phyloP scores from a whole-genome alignment of 2,797 vertebrate species.

The Macropodus opercularis region DNA sequence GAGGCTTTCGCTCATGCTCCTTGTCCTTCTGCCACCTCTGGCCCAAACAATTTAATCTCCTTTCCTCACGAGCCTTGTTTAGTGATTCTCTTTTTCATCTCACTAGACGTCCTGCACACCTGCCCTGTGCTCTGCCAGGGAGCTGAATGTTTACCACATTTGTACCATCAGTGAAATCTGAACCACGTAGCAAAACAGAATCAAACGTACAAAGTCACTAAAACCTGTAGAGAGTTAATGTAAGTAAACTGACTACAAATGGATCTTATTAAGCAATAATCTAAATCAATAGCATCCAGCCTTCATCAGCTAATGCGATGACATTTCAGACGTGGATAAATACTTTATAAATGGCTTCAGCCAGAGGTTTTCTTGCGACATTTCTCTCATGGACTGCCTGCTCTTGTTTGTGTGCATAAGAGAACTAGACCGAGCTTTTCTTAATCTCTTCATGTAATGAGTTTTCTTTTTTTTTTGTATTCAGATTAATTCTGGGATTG shows the following conservation, averaged over 20 bases:
- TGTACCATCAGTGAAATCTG: neutral
- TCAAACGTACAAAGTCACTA: neutral
- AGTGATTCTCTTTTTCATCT: neutral
- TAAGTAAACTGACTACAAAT: neutral
- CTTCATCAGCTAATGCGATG: constrained; percentile 13
- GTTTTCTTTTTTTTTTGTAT: constrained; percentile 79
- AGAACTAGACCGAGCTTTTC: constrained; percentile 78
- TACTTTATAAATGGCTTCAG: constrained; percentile 23
- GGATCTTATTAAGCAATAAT: constrained; percentile 9
- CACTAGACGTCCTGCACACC: neutral
- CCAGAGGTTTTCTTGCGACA: constrained; percentile 40
- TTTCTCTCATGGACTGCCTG: constrained; percentile 31
- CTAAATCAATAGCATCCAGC: constrained; percentile 5
- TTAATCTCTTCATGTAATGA: constrained; percentile 89
- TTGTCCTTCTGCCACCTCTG: constrained; percentile 3
- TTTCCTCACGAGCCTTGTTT: neutral
- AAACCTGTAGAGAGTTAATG: neutral
- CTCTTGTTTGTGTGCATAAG: constrained; percentile 53
- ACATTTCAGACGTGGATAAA: constrained; percentile 47
- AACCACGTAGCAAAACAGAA: neutral
- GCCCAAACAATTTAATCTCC: neutral
- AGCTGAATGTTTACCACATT: neutral
- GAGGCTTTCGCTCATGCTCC: neutral
- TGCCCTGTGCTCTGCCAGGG: constrained; percentile 4
- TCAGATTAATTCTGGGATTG: constrained; percentile 93